Evolutionary conservation across 2,113 vertebrate genomes (phyloP).

Genomic region (Neogale vison): DNA sequence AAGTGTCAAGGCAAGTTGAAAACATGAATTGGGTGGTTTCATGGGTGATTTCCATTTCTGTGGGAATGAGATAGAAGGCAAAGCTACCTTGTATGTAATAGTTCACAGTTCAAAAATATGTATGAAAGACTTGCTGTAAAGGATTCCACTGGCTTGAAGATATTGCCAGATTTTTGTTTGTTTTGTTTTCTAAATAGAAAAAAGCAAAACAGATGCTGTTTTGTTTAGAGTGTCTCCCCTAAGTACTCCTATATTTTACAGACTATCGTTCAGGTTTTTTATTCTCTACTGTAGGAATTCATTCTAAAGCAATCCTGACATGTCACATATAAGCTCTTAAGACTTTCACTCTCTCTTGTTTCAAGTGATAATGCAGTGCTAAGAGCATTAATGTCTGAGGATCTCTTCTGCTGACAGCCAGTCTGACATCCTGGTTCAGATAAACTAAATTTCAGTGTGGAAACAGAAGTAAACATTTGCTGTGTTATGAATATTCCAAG

Average conservation of each 20-base stretch:
- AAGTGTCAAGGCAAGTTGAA: neutral
- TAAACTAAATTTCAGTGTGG: constrained; percentile 55
- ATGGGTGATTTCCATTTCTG: constrained; percentile 9
- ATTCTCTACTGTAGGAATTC: constrained; percentile 6
- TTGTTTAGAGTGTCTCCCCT: neutral
- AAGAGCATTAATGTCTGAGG: constrained; percentile 37
- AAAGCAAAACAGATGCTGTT: neutral
- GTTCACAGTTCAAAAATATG: neutral
- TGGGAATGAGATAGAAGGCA: neutral
- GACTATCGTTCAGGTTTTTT: neutral
- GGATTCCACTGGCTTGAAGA: neutral
- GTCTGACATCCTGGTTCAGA: constrained; percentile 22
- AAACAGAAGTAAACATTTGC: constrained; percentile 6
- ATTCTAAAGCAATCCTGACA: constrained; percentile 1
- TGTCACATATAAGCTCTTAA: constrained; percentile 35
- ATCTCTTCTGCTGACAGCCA: constrained; percentile 35
- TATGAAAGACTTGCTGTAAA: neutral
- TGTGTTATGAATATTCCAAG: constrained; percentile 46
- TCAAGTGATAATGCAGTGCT: constrained; percentile 32
- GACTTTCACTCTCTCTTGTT: neutral
- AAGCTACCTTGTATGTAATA: neutral
- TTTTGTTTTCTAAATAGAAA: constrained; percentile 23
- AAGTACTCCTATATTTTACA: neutral
- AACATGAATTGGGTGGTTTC: constrained; percentile 11
- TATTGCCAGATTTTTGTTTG: neutral